Base-by-base conservation (phyloP, 2,888 invertebrate species). In the Drosophila formosana region DNA sequence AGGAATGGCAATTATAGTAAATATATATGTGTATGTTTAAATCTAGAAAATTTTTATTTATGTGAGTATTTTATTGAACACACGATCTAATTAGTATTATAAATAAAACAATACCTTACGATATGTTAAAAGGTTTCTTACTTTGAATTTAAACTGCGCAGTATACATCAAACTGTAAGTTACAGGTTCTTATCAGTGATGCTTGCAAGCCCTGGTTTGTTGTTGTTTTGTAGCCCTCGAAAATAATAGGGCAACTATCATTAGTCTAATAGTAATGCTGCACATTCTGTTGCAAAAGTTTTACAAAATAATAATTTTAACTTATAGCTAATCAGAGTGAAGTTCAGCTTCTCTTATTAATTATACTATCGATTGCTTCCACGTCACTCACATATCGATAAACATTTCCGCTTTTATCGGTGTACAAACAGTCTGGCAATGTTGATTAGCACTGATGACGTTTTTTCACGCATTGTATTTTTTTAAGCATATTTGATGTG, bases 401-500 rank as follows among this genome's bases (percentile, higher is more conserved):
- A 34, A 6, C 8, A 7, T 4, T 7, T 30, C 30, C 4, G 7
- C 30, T 30, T 30, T 30, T 46, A 37, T 49, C 67, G 68, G 56
- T 71, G 30, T 41, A 2, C 56, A 9, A 41, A 34, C 51, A 52
- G 72, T 75, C 64, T 69, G 79, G 79, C 66, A 64, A 75, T 58
- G 51, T 69, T 13, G 57, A 41, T 11, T 45, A 71, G 62, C 65
- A 43, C 69, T 80, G 80, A 82, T 80, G 80, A 80, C 80, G 80
- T 80, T 80, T 80, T 80, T 80, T 80, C 76, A 72, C 79, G 68
- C 64, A 66, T 72, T 80, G 66, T 79, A 80, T 78, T 70, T 74
- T 69, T 45, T 63, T 41, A 68, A 73, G 63, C 74, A 80, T 79
- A 77, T 82, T 86, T 75, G 64, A 75, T 78, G 82, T 87, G 75